Evolutionary conservation across 2,888 invertebrate genomes (phyloP), one percentile per base, ranked within the genome.

Genomic region (Argyresthia albistria): DNA sequence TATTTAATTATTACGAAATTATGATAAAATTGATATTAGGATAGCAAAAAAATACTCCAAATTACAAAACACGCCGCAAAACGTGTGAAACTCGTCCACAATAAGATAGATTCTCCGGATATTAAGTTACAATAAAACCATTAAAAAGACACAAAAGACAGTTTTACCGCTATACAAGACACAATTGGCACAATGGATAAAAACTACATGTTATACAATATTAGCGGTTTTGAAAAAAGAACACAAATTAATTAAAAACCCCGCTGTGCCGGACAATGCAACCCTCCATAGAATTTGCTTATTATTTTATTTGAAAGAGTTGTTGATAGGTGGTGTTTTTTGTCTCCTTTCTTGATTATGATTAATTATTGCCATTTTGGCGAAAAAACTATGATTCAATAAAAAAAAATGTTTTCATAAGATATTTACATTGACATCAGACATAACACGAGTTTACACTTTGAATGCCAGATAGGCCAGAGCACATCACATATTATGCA

Each of bases 261-360:
- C 70, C 60, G 76, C 73, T 62, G 75, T 35, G 76, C 57, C 47
- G 63, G 65, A 68, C 62, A 67, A 67, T 50, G 43, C 35, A 59
- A 57, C 59, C 57, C 59, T 63, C 64, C 67, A 64, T 59, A 56
- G 25, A 25, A 50, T 50, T 35, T 46, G 45, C 55, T 55, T 60
- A 62, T 70, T 76, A 70, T 78, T 75, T 74, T 63, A 64, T 57
- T 50, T 50, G n/a, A 50, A 47, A 42, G 52, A 58, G 51, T 57
- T 59, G 67, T 58, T 70, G 73, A 74, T 69, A 66, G 66, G 66
- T 66, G 67, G 66, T 64, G 63, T 64, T 63, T 66, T 61, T 15
- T 62, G 25, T 25, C 25, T 25, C 50, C 58, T 60, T 54, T 62
- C 60, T 68, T 74, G 68, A 75, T 75, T 69, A 49, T 37, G 37